These are phyloP conservation scores for Zelleria hepariella DNA, from an alignment of 2,888 invertebrate genomes.

Conservation along the genomic window DNA sequence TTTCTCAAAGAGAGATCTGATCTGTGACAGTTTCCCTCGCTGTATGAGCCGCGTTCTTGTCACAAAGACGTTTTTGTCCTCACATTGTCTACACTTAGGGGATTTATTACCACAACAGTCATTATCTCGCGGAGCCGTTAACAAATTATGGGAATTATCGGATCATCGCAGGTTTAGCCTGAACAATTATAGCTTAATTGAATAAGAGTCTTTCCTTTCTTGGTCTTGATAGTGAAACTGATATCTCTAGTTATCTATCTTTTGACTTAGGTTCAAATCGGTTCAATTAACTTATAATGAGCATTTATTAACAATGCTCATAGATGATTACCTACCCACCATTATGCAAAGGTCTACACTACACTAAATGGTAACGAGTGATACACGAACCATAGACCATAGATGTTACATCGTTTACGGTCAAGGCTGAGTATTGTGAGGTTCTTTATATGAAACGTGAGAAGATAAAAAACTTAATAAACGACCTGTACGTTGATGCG, in stretches of 20 bases:
- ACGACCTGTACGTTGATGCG: slow-evolving; percentile 19
- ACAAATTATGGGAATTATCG: not conserved
- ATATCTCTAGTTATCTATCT: not conserved
- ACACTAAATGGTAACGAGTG: no score
- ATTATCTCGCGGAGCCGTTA: not conserved
- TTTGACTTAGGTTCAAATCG: no score
- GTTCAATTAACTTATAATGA: no score
- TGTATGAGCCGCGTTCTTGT: not conserved
- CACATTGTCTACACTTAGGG: slow-evolving; percentile 2
- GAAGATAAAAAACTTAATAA: slow-evolving; percentile 21
- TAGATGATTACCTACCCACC: not conserved
- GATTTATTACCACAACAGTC: not conserved
- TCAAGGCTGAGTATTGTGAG: slow-evolving; percentile 42
- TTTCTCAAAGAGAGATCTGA: slow-evolving; percentile 5
- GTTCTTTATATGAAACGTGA: slow-evolving; percentile 24
- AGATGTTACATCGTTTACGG: slow-evolving; percentile 32
- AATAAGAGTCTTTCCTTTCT: not conserved
- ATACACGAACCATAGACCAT: not conserved
- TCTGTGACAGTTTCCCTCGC: slow-evolving; percentile 5
- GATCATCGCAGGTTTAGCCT: not conserved
- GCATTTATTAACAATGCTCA: no score
- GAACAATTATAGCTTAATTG: not conserved
- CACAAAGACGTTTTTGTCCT: slow-evolving; percentile 2
- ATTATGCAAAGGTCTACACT: no score
- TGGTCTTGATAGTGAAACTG: not conserved